phyloP scores from a whole-genome alignment of 2,888 invertebrate genomes.

The Cephus runcator region DNA sequence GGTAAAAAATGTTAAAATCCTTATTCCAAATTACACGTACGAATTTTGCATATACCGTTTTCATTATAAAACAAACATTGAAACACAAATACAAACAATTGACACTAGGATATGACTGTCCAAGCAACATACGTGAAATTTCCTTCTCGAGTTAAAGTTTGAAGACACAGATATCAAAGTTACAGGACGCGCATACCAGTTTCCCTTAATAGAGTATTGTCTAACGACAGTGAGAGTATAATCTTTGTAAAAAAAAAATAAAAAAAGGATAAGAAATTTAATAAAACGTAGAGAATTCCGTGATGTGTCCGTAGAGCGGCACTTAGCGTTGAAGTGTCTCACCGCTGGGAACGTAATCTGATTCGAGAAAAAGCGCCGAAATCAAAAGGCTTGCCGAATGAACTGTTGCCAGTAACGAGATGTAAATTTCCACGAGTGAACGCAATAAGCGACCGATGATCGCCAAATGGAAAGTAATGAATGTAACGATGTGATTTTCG shows the following conservation, averaged over 20 bases:
- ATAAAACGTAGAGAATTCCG: neutral
- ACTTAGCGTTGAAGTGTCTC: neutral
- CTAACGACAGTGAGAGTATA: neutral
- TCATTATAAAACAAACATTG: neutral
- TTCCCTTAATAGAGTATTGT: neutral
- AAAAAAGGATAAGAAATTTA: neutral
- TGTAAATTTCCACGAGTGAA: neutral
- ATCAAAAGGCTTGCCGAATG: slow-evolving; percentile 27
- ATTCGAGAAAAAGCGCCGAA: slow-evolving; percentile 40
- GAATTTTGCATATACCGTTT: neutral
- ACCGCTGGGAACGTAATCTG: slow-evolving; percentile 14
- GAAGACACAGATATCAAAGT: neutral
- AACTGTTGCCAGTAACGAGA: neutral
- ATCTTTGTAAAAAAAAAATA: neutral
- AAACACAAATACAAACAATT: neutral
- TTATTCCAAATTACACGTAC: neutral
- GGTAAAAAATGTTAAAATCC: neutral
- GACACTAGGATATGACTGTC: neutral
- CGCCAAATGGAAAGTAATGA: neutral
- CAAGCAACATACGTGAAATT: neutral
- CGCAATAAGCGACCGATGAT: neutral
- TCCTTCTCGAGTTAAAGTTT: neutral
- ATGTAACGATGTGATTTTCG: neutral
- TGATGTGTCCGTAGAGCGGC: neutral
- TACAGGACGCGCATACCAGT: neutral